Percentiles rank a stretch among this genome's conserved stretches.
These are phyloP conservation scores for Lateolabrax maculatus DNA, from an alignment of 2,797 vertebrate genomes.

Conservation along the genomic window DNA sequence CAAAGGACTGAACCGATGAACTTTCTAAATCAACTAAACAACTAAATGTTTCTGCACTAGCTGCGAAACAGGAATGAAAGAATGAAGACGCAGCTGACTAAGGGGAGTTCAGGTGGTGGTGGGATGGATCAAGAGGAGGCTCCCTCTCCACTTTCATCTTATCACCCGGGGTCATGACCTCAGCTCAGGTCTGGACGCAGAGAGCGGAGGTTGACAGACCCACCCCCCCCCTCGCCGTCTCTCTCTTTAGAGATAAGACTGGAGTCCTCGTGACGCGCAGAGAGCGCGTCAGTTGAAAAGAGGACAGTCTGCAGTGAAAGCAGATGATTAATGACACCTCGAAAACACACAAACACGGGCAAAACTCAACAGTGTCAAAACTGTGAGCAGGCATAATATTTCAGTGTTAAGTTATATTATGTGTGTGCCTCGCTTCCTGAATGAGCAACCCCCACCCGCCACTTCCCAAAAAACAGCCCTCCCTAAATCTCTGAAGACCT, in stretches of 20 bases:
- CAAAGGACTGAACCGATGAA: not conserved
- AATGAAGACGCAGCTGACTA: not conserved
- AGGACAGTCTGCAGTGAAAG: constrained; percentile 32
- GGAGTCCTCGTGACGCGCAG: constrained; percentile 11
- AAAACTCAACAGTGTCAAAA: constrained; percentile 50
- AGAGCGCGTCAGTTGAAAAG: constrained; percentile 19
- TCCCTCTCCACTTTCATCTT: constrained; percentile 71
- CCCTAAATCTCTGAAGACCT: constrained; percentile 71
- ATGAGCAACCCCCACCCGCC: constrained; percentile 27
- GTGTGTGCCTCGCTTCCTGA: constrained; percentile 57
- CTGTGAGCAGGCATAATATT: constrained; percentile 58
- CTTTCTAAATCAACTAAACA: not conserved
- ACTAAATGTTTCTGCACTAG: not conserved
- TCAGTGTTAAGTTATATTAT: constrained; percentile 64
- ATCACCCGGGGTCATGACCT: constrained; percentile 64
- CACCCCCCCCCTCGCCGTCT: not conserved
- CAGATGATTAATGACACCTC: constrained; percentile 62
- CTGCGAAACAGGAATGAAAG: not conserved
- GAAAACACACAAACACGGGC: constrained; percentile 31
- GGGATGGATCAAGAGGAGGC: constrained; percentile 5
- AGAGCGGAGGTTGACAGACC: constrained; percentile 22
- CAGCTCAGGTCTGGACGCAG: constrained; percentile 32
- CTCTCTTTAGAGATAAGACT: constrained; percentile 46
- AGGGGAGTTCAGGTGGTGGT: constrained; percentile 14
- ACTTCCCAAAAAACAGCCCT: constrained; percentile 41